Percentiles rank a stretch among this genome's conserved stretches.
Evolutionary conservation across 2,113 vertebrate genomes (phyloP).

Genomic region (Pelecanoides urinatrix): DNA sequence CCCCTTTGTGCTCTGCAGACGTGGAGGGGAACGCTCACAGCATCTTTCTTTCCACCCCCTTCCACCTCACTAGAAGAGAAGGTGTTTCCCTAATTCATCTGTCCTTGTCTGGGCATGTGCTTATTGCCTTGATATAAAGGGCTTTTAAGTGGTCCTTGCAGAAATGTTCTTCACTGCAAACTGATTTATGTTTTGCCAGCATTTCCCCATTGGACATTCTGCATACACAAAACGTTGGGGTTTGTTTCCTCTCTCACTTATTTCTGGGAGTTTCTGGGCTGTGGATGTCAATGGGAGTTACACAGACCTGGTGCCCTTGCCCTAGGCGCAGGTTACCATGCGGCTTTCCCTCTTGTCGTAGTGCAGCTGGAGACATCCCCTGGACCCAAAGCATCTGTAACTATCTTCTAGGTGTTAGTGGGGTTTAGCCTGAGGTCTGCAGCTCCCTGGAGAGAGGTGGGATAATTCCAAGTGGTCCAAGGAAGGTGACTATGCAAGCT

Average conservation of each 20-base stretch:
- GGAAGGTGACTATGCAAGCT: not conserved
- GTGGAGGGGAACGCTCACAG: not conserved
- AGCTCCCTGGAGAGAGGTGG: not conserved
- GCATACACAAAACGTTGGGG: fast-evolving
- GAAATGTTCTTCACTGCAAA: not conserved
- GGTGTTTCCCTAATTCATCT: not conserved
- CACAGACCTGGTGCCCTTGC: not conserved
- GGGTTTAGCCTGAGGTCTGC: not conserved
- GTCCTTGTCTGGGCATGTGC: not conserved
- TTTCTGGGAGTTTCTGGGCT: not conserved
- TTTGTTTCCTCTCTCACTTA: not conserved
- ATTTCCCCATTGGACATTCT: not conserved
- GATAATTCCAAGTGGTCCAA: not conserved
- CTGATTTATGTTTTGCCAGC: not conserved
- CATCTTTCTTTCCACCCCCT: not conserved
- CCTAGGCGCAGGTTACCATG: no score
- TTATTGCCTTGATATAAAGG: not conserved
- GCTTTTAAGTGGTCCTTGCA: not conserved
- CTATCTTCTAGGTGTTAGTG: not conserved
- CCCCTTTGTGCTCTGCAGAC: not conserved
- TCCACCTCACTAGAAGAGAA: not conserved
- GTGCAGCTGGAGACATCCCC: not conserved
- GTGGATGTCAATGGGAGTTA: not conserved
- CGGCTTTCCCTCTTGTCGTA: not conserved
- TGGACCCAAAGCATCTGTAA: not conserved